These are phyloP conservation scores for Limulus polyphemus DNA, from an alignment of 2,888 invertebrate genomes.

Conservation along the genomic window DNA sequence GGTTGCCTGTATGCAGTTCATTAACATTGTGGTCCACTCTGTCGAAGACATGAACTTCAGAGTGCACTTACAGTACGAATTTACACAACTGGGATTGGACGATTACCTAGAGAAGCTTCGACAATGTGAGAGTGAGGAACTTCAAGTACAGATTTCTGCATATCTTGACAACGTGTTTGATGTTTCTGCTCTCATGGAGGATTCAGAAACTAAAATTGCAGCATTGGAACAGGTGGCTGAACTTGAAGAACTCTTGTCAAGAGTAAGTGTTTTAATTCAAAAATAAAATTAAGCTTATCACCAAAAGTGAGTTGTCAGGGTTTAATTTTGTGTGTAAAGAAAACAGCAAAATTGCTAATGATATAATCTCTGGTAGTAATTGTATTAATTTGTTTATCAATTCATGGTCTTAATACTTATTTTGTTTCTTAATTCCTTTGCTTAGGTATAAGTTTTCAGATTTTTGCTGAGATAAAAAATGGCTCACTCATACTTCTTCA, in stretches of 20 bases:
- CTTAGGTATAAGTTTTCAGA: too few species aligned
- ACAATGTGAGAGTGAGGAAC: slow-evolving; percentile 88
- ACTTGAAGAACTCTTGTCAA: slow-evolving; percentile 75
- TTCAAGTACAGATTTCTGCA: slow-evolving; percentile 94
- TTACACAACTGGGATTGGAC: slow-evolving; percentile 87
- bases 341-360: too few species aligned
- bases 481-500: too few species aligned
- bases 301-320: too few species aligned
- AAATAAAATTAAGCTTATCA: too few species aligned
- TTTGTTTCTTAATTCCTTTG: too few species aligned
- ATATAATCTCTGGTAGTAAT: too few species aligned
- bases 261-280: slow-evolving; percentile 11
- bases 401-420: too few species aligned
- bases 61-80: slow-evolving; percentile 96
- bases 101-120: slow-evolving; percentile 83
- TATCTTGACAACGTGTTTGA: slow-evolving; percentile 98
- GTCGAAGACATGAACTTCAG: slow-evolving; percentile 99
- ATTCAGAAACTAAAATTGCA: slow-evolving; percentile 91
- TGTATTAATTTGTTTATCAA: too few species aligned
- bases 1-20: slow-evolving; percentile 92
- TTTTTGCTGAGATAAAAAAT: too few species aligned
- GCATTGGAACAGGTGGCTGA: slow-evolving; percentile 88
- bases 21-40: slow-evolving; percentile 97
- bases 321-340: too few species aligned
- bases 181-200: slow-evolving; percentile 92